phyloP scores from a whole-genome alignment of 64 coral and sea anemone species.

The Dendrophyllia cribrosa region DNA sequence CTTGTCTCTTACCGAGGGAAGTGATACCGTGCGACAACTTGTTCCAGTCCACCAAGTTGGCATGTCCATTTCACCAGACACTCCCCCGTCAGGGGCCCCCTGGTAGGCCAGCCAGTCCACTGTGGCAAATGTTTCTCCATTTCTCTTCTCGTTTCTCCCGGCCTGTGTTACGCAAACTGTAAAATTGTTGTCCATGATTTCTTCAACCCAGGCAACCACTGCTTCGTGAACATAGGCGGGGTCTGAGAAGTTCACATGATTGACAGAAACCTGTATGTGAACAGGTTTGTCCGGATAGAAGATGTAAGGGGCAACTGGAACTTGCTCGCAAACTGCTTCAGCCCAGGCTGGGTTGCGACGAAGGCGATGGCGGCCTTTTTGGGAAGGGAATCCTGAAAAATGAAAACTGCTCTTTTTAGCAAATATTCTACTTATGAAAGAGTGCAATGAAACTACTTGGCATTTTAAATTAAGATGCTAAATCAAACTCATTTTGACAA shows the following conservation, averaged over 20 bases:
- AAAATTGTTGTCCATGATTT: slow-evolving; percentile 68
- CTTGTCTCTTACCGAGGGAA: slow-evolving; percentile 8
- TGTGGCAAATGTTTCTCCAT: slow-evolving; percentile 31
- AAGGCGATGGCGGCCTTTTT: slow-evolving; percentile 43
- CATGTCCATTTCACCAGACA: slow-evolving; percentile 45
- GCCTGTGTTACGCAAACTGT: slow-evolving; percentile 68
- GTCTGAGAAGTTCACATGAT: slow-evolving; percentile 65
- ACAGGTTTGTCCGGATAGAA: slow-evolving; percentile 89
- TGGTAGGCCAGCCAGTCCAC: slow-evolving; percentile 80
- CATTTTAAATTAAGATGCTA: neutral
- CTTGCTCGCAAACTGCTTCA: slow-evolving; percentile 50
- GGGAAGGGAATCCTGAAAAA: slow-evolving; percentile 68
- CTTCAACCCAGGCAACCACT: slow-evolving; percentile 73
- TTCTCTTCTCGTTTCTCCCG: slow-evolving; percentile 50
- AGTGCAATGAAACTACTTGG: neutral
- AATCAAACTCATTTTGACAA: too few relatives aligned
- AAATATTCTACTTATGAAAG: neutral
- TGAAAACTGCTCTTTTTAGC: too few relatives aligned
- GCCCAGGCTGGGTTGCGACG: neutral
- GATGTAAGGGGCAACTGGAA: slow-evolving; percentile 49
- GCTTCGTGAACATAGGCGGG: slow-evolving; percentile 63
- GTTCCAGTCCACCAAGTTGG: slow-evolving; percentile 63
- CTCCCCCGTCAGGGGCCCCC: slow-evolving; percentile 60
- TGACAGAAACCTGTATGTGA: slow-evolving; percentile 77
- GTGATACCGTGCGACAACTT: slow-evolving; percentile 18